Evolutionary conservation across 2,888 invertebrate species (phyloP), one percentile per base, ranked within the genome.

Genomic region (Phlogophora meticulosa): DNA sequence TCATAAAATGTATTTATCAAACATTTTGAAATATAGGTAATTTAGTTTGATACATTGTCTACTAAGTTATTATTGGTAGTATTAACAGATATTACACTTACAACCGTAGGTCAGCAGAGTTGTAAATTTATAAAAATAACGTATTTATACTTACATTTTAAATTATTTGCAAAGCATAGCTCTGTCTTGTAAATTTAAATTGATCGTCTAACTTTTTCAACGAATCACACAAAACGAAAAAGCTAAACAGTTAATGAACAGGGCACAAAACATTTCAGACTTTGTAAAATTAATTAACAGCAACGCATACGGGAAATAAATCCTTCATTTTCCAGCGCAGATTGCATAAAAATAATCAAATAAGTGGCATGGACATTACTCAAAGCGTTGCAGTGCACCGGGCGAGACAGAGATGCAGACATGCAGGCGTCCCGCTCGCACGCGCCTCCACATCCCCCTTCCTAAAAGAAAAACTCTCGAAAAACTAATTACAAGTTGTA

Each of bases 401-500:
- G 80, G 90, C 74, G 74, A 70, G 89, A 90, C 81, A 46, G 88
- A 79, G 87, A 91, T 60, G 78, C 73, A 72, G 57, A 62, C 62
- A 77, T 67, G 53, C 57, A 56, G 71, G 42, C 76, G 62, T 91
- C 91, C 83, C 88, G 58, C 86, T 93, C 90, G 53, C 88, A 80
- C 93, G 81, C 85, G 85, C 90, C 92, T 86, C 92, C 92, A 90
- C 91, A 84, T 88, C 94, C 93, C 93, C 92, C 92, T 91, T 91
- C 91, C 92, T 92, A 94, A 95, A 95, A 96, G 95, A 95, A 95
- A 96, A 96, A 96, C 95, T 95, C 96, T 94, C 95, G 93, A 95
- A 96, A 96, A 96, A 96, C 96, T 96, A 96, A 96, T 96, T 96
- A 96, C 95, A 96, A 96, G 92, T 96, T 96, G 95, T 96, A 96